Evolutionary conservation across 2,113 vertebrate species (phyloP), one percentile per base, ranked within the genome.

Genomic region (mouse (Mus musculus)): DNA sequence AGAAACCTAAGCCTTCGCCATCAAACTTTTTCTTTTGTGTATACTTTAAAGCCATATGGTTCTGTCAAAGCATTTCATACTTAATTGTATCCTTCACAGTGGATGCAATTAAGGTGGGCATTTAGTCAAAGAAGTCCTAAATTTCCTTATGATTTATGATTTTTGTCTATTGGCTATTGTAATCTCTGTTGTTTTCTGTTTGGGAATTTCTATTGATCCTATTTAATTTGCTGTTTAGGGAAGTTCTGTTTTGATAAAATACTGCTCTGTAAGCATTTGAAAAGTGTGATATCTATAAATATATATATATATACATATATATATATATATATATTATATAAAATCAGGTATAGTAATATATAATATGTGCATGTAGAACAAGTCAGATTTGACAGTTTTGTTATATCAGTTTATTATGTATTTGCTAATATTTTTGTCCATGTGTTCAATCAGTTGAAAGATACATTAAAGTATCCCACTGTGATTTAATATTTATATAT

Each of bases 221-320:
- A 65, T 96, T 91, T 96, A 78, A 77, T 75, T 61, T 86, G 24
- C 16, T 87, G 2, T 78, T 89, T 95, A 73, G 28, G 13, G 59
- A 72, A 90, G 36, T 3, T 93, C 8, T 82, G 4, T 88, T 90
- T 94, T 89, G 65, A 17, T 93, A 94, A 96, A 84, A 54, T 92
- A 95, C 65, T 95, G n/a, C 69, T 95, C 12, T 22, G 46, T 96
- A 88, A 96, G 9, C 63, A 82, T 61, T 82, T 93, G n/a, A 61
- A 87, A 92, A 72, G 63, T 94, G 12, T 88, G 56, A 17, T 90
- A 71, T 77, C 20, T 69, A 69, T 69, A 63, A 46, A 3, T 87
- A 19, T 78, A 72, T 49, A 75, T 67, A 86, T 67, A 33, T 33
- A 33, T 17, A 33, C 33, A 33, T 30, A 36, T 19, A 3, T 87